A percentile compares a stretch with the other conserved stretches of the same genome.
Evolutionary conservation across 2,888 invertebrate genomes (phyloP).

Genomic region (Hipparchia sbordonii): DNA sequence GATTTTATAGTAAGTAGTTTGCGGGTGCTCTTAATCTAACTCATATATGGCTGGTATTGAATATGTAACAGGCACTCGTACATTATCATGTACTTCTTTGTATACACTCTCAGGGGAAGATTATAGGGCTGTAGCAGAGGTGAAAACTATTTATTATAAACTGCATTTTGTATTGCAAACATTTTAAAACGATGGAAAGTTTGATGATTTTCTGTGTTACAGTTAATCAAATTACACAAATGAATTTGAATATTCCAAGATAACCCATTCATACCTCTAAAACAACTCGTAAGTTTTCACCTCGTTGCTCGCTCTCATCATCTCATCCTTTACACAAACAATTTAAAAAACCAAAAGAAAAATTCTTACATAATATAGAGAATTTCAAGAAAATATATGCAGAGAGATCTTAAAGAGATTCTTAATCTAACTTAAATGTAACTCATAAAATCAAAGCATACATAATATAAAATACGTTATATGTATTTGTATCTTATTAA

Average conservation of each 20-base stretch:
- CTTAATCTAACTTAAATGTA: not conserved
- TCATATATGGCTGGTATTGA: not conserved
- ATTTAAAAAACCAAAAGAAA: not conserved
- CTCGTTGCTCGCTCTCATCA: not conserved
- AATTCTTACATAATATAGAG: not conserved
- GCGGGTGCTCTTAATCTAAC: conserved; percentile 6
- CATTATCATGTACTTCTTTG: not conserved
- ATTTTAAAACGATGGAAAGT: no score
- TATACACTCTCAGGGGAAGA: not conserved
- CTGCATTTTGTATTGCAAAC: no score
- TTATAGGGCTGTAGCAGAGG: not conserved
- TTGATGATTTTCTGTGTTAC: no score
- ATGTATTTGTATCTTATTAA: not conserved
- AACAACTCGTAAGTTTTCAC: not conserved
- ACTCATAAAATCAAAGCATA: conserved; percentile 19
- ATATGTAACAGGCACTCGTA: not conserved
- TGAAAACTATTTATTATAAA: no score
- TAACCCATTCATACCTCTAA: not conserved
- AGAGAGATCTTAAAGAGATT: conserved; percentile 5
- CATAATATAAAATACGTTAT: conserved; percentile 2
- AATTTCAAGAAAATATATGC: not conserved
- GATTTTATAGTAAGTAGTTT: not conserved
- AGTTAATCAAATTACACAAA: no score
- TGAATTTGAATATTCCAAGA: no score
- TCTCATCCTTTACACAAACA: not conserved